Percentiles rank a stretch among this genome's conserved stretches.
phyloP scores from a whole-genome alignment of 23 tunicate genomes.

The Styela plicata region DNA sequence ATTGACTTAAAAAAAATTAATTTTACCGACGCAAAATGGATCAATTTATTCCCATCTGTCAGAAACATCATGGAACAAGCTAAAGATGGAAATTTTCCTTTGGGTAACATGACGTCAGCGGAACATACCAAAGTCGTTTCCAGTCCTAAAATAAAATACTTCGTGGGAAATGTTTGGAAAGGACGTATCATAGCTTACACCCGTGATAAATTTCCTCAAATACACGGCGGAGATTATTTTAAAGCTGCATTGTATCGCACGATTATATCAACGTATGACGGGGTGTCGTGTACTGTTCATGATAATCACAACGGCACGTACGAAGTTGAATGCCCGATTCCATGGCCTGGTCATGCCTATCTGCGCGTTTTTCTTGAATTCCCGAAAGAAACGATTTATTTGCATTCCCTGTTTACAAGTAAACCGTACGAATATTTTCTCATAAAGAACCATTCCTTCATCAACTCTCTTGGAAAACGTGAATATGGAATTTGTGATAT shows the following conservation, averaged over 20 bases:
- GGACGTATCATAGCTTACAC: neutral
- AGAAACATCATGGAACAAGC: no score
- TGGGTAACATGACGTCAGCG: neutral
- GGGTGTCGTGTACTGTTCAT: neutral
- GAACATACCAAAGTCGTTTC: neutral
- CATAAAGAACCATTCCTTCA: neutral
- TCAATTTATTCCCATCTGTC: no score
- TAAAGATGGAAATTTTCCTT: no score
- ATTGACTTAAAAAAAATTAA: no score
- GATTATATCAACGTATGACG: neutral
- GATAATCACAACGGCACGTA: neutral
- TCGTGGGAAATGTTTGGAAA: neutral
- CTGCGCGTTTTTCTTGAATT: neutral
- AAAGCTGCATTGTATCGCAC: neutral
- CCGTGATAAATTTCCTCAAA: neutral
- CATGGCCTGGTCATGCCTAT: neutral
- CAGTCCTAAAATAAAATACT: no score
- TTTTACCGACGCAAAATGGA: no score
- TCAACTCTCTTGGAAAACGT: neutral
- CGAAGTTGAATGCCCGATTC: neutral
- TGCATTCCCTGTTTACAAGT: neutral
- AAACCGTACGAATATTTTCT: neutral
- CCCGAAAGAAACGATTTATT: neutral
- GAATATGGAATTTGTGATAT: conserved; percentile 16
- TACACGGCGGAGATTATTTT: neutral